Evolutionary conservation across 2,113 vertebrate genomes (phyloP).

Genomic region (Candoia aspera): DNA sequence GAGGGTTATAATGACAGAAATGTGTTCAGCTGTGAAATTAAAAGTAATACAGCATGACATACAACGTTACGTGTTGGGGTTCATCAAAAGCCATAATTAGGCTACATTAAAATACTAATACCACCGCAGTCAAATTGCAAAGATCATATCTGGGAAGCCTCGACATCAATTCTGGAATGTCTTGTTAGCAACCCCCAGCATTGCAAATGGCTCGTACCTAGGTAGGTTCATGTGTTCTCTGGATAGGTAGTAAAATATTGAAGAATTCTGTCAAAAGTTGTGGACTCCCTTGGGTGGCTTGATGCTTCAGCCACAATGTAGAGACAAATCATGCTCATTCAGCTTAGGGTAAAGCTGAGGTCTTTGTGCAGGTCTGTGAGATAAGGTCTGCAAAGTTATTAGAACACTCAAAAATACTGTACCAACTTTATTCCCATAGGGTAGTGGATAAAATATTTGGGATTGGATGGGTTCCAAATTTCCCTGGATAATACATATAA

Average conservation of each 20-base stretch:
- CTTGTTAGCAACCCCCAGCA: neutral
- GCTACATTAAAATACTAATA: slow-evolving; percentile 46
- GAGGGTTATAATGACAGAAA: slow-evolving; percentile 67
- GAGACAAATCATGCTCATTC: neutral
- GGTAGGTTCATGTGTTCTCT: neutral
- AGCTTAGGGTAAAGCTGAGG: neutral
- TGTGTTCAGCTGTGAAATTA: slow-evolving; percentile 84
- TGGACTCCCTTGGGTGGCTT: neutral
- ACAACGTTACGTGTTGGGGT: slow-evolving; percentile 64
- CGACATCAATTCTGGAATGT: neutral
- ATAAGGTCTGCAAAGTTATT: neutral
- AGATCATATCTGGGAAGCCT: neutral
- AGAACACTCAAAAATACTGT: neutral
- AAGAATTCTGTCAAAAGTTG: neutral
- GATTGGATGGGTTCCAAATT: neutral
- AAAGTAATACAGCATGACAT: slow-evolving; percentile 74
- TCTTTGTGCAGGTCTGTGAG: neutral
- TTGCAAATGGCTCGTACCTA: neutral
- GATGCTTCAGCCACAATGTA: neutral
- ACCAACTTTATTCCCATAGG: neutral
- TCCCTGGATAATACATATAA: neutral
- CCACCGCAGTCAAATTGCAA: slow-evolving; percentile 51
- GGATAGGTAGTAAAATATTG: neutral
- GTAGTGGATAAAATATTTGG: neutral
- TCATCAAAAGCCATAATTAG: slow-evolving; percentile 74